These are phyloP conservation scores for Perca fluviatilis DNA, from an alignment of 2,113 vertebrate genomes.

Conservation along the genomic window DNA sequence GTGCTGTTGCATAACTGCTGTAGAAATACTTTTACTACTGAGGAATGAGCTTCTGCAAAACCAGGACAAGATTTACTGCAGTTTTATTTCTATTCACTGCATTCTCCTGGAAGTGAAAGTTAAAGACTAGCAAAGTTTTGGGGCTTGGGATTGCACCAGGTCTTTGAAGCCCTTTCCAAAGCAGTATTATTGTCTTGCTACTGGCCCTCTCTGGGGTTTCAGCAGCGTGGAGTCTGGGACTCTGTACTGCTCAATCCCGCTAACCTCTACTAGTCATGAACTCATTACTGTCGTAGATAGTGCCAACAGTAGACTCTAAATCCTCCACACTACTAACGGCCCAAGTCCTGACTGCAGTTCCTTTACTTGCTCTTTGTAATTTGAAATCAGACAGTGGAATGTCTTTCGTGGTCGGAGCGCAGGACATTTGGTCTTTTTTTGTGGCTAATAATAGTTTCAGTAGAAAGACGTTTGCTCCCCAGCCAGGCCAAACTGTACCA, in stretches of 20 bases:
- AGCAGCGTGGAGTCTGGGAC: slow-evolving; percentile 40
- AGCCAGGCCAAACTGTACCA: neutral
- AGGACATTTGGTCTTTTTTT: slow-evolving; percentile 32
- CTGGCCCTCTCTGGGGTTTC: slow-evolving; percentile 46
- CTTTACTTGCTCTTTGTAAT: slow-evolving; percentile 54
- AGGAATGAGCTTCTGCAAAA: slow-evolving; percentile 53
- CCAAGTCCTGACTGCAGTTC: slow-evolving; percentile 51
- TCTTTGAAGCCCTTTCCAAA: slow-evolving; percentile 42
- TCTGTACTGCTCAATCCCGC: slow-evolving; percentile 48
- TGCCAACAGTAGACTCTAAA: slow-evolving; percentile 58
- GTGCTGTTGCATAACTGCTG: slow-evolving; percentile 60
- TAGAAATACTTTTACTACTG: slow-evolving; percentile 46
- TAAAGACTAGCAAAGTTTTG: slow-evolving; percentile 43
- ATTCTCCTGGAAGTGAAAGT: slow-evolving; percentile 31
- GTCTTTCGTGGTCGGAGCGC: slow-evolving; percentile 43
- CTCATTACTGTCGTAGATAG: slow-evolving; percentile 63
- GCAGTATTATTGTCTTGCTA: slow-evolving; percentile 35
- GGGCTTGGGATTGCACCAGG: slow-evolving; percentile 42
- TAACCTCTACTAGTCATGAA: slow-evolving; percentile 63
- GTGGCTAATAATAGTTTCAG: slow-evolving; percentile 24
- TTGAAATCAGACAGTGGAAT: slow-evolving; percentile 63
- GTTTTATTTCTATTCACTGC: slow-evolving; percentile 30
- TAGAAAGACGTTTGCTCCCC: neutral
- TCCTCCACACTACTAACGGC: slow-evolving; percentile 59
- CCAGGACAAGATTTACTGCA: slow-evolving; percentile 35